phyloP scores from a whole-genome alignment of 2,113 vertebrate species.

The Caracal caracal region DNA sequence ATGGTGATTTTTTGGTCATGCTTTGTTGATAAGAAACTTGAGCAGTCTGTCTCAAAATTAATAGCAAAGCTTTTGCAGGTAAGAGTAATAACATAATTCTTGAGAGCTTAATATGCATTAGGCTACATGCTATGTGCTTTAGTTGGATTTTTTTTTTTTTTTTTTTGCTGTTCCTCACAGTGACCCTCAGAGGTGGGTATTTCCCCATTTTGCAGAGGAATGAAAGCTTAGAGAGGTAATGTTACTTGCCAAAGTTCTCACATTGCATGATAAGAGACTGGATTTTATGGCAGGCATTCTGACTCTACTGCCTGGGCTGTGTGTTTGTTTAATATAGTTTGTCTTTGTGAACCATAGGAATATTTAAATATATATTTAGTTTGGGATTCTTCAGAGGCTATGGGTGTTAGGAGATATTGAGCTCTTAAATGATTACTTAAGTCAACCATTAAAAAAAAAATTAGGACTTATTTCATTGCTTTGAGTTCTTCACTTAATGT shows the following conservation, averaged over 20 bases:
- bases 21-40: not conserved
- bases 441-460: not conserved
- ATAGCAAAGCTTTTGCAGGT: not conserved
- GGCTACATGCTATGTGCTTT: not conserved
- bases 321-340: not conserved
- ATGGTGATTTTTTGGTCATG: slow-evolving; percentile 18
- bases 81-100: not conserved
- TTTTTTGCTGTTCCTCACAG: not conserved
- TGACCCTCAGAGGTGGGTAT: not conserved
- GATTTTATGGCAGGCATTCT: not conserved
- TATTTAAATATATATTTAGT: not conserved
- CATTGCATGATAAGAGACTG: not conserved
- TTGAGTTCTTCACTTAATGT: not conserved
- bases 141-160: not conserved
- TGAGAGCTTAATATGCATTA: not conserved
- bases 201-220: not conserved
- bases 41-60: not conserved
- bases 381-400: not conserved
- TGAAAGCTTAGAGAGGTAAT: not conserved
- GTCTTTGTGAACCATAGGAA: not conserved
- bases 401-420: not conserved
- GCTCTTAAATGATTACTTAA: not conserved
- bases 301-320: not conserved
- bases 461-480: not conserved
- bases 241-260: not conserved